Evolutionary conservation across 2,113 vertebrate genomes (phyloP).

Genomic region (Osmerus eperlanus): DNA sequence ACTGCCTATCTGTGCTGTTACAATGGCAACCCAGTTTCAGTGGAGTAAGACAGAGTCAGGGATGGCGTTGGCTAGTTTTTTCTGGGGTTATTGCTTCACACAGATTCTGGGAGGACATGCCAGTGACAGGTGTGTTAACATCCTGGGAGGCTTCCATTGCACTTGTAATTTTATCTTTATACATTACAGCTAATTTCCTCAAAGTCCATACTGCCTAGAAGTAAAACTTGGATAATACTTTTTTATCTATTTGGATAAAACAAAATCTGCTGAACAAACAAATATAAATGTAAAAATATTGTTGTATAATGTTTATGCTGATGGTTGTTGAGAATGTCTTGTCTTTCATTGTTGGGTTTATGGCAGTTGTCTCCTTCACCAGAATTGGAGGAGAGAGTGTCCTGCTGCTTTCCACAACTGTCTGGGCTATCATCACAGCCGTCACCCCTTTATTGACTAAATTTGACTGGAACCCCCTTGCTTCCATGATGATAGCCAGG

Average conservation of each 20-base stretch:
- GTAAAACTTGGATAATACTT: too few relatives aligned
- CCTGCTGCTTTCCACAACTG: slow-evolving; percentile 77
- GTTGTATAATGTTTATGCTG: too few relatives aligned
- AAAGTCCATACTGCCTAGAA: too few relatives aligned
- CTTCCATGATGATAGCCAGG: slow-evolving; percentile 74
- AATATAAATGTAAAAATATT: too few relatives aligned
- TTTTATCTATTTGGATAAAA: too few relatives aligned
- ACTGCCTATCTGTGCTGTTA: slow-evolving; percentile 78
- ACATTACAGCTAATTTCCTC: too few relatives aligned
- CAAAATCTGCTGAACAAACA: too few relatives aligned
- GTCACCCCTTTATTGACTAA: slow-evolving; percentile 73
- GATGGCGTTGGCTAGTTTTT: slow-evolving; percentile 86
- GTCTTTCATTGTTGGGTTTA: not conserved
- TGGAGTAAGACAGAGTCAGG: slow-evolving; percentile 89
- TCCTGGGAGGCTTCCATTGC: not conserved
- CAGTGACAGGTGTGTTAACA: slow-evolving; percentile 75
- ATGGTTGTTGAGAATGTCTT: not conserved
- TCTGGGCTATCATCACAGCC: slow-evolving; percentile 77
- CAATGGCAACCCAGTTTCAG: slow-evolving; percentile 76
- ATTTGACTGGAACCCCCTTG: slow-evolving; percentile 69
- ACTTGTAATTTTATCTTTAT: too few relatives aligned
- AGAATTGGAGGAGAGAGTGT: slow-evolving; percentile 88
- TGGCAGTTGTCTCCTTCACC: not conserved
- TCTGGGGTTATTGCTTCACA: slow-evolving; percentile 92
- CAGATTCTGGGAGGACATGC: slow-evolving; percentile 85